phyloP scores from a whole-genome alignment of 2,113 vertebrate species.

The Cryptotis parvus region DNA sequence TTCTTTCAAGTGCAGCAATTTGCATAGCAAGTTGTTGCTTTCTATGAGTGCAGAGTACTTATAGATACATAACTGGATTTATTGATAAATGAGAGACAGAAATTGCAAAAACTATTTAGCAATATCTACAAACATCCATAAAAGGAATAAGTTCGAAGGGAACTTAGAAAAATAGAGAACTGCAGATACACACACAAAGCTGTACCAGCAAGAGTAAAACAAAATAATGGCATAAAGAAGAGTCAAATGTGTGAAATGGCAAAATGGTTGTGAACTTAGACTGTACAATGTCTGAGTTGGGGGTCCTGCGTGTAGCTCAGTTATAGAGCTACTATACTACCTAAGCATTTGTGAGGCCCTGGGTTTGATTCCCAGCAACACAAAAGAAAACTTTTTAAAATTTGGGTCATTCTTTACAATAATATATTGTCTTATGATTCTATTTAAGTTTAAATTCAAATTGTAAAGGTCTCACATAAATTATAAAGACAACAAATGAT shows the following conservation, averaged over 20 bases:
- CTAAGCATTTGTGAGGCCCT: too few relatives aligned
- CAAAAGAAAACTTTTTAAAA: too few relatives aligned
- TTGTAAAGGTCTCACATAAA: neutral
- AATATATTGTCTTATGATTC: neutral
- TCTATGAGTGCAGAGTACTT: neutral
- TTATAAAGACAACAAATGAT: too few relatives aligned
- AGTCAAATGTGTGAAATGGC: neutral
- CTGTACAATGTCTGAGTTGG: neutral
- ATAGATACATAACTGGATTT: neutral
- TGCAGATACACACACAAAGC: neutral
- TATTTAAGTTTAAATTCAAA: slow-evolving; percentile 38
- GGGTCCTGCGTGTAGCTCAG: too few relatives aligned
- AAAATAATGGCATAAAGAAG: slow-evolving; percentile 27
- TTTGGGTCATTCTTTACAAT: neutral
- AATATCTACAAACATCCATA: slow-evolving; percentile 24
- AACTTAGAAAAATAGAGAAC: neutral
- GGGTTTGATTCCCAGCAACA: too few relatives aligned
- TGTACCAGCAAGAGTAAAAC: neutral
- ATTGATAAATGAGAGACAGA: too few relatives aligned
- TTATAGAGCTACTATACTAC: too few relatives aligned
- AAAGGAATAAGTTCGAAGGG: neutral
- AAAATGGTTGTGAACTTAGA: neutral
- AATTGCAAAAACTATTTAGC: neutral
- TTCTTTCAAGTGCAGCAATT: slow-evolving; percentile 22
- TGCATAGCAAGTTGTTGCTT: neutral